A percentile compares a stretch with the other conserved stretches of the same genome.
These are phyloP conservation scores for Zoanthus solanderi DNA, from an alignment of 92 coral and sea anemone genomes.

Conservation along the genomic window DNA sequence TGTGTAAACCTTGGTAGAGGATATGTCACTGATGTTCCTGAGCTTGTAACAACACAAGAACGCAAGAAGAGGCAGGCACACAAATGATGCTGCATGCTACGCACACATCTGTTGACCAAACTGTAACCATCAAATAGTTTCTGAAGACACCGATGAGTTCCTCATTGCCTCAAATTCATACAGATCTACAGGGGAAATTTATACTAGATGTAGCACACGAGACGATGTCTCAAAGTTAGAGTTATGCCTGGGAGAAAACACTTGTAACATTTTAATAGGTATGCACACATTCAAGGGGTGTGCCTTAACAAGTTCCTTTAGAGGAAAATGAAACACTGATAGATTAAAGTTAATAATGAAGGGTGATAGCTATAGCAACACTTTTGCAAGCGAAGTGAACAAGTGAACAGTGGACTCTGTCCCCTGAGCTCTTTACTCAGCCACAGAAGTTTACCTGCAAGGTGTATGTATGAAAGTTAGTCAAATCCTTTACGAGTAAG, in stretches of 20 bases:
- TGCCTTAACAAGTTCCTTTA: slow-evolving; percentile 1
- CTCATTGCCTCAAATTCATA: neutral
- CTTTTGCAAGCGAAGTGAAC: neutral
- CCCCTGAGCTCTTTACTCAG: slow-evolving; percentile 3
- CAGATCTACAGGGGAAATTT: neutral
- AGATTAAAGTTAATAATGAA: slow-evolving; percentile 23
- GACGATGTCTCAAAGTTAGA: neutral
- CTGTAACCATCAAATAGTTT: neutral
- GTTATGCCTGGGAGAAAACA: neutral
- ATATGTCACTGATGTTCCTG: slow-evolving; percentile 14
- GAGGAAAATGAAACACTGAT: slow-evolving; percentile 21
- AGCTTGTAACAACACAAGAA: slow-evolving; percentile 16
- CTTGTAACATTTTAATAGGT: slow-evolving; percentile 20
- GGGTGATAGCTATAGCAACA: neutral
- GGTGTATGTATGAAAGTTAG: neutral
- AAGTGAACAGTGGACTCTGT: slow-evolving; percentile 26
- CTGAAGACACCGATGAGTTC: slow-evolving; percentile 12
- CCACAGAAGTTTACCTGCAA: slow-evolving; percentile 31
- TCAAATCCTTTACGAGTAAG: no score
- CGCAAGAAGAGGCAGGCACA: slow-evolving; percentile 26
- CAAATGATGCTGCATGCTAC: slow-evolving; percentile 11
- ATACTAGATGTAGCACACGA: neutral
- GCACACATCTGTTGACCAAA: slow-evolving; percentile 1
- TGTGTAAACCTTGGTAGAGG: slow-evolving; percentile 11
- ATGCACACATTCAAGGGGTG: slow-evolving; percentile 11